Evolutionary conservation across 1,140 invertebrate species (phyloP).

Genomic region (Manduca sexta): DNA sequence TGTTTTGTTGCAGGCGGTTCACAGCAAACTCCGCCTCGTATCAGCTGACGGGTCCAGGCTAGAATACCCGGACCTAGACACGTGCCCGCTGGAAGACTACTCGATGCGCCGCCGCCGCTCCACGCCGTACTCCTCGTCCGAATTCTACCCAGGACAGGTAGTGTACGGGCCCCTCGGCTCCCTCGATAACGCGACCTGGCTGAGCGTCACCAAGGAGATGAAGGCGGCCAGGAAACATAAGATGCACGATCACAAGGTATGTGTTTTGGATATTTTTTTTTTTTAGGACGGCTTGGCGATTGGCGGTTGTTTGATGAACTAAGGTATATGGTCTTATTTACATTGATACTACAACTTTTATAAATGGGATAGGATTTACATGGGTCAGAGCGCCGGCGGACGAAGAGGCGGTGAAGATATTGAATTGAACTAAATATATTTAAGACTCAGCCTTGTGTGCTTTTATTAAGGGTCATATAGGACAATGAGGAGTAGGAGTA

Average conservation of each 20-base stretch:
- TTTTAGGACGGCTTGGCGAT: too few relatives aligned
- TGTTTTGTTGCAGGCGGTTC: slow-evolving; percentile 68
- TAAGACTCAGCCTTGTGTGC: too few relatives aligned
- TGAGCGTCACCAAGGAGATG: slow-evolving; percentile 83
- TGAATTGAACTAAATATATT: too few relatives aligned
- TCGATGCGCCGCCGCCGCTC: slow-evolving; percentile 60
- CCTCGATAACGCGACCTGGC: slow-evolving; percentile 85
- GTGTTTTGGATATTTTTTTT: not conserved
- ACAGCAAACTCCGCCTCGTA: slow-evolving; percentile 79
- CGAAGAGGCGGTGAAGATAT: too few relatives aligned
- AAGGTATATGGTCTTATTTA: too few relatives aligned
- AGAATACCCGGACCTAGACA: slow-evolving; percentile 79
- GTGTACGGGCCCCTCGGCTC: slow-evolving; percentile 80
- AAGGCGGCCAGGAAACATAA: slow-evolving; percentile 79
- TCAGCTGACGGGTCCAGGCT: slow-evolving; percentile 78
- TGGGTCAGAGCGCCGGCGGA: too few relatives aligned
- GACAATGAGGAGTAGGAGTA: too few relatives aligned
- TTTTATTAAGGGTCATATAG: too few relatives aligned
- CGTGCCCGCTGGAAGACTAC: slow-evolving; percentile 76
- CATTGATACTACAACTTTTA: too few relatives aligned
- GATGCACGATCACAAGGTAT: slow-evolving; percentile 70
- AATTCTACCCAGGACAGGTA: slow-evolving; percentile 86
- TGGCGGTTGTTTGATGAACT: too few relatives aligned
- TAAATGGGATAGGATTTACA: too few relatives aligned
- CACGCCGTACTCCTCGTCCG: slow-evolving; percentile 65